Conservation (phyloP, 2,888 invertebrate genomes). For the Spatulosminthurus flaviceps region DNA sequence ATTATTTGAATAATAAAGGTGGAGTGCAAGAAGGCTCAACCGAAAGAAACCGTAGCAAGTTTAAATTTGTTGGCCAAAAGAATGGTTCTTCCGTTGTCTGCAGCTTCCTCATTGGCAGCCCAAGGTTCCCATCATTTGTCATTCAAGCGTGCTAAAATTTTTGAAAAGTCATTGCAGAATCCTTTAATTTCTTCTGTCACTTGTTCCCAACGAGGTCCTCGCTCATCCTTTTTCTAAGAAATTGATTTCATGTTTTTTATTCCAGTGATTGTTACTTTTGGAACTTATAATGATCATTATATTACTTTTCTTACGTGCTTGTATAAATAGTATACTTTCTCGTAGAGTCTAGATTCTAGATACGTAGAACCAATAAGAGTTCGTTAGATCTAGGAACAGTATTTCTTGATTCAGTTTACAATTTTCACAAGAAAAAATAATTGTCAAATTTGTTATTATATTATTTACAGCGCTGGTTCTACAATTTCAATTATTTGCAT, state of each 20-base stretch:
- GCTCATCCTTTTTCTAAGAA: constrained; percentile 47
- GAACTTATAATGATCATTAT: not conserved
- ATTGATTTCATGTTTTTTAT: constrained; percentile 36
- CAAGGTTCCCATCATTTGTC: constrained; percentile 58
- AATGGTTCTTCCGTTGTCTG: constrained; percentile 63
- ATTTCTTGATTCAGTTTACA: no score
- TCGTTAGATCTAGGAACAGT: no score
- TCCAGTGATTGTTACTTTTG: not conserved
- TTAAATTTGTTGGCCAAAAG: constrained; percentile 63
- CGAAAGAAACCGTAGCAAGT: constrained; percentile 63
- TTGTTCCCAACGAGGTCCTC: constrained; percentile 47
- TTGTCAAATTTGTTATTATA: no score
- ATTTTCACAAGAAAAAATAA: no score
- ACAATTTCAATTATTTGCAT: no score
- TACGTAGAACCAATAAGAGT: no score
- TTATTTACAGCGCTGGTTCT: no score
- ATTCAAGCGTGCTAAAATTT: constrained; percentile 49
- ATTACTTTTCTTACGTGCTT: not conserved
- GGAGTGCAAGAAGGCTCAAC: constrained; percentile 66
- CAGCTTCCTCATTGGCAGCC: constrained; percentile 61
- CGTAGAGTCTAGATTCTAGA: no score
- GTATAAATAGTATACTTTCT: no score
- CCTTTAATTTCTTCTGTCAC: constrained; percentile 47
- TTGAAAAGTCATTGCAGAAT: constrained; percentile 50
- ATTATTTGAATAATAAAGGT: constrained; percentile 49